Evolutionary conservation across 2,797 vertebrate species (phyloP).

Genomic region (Oreochromis mossambicus): DNA sequence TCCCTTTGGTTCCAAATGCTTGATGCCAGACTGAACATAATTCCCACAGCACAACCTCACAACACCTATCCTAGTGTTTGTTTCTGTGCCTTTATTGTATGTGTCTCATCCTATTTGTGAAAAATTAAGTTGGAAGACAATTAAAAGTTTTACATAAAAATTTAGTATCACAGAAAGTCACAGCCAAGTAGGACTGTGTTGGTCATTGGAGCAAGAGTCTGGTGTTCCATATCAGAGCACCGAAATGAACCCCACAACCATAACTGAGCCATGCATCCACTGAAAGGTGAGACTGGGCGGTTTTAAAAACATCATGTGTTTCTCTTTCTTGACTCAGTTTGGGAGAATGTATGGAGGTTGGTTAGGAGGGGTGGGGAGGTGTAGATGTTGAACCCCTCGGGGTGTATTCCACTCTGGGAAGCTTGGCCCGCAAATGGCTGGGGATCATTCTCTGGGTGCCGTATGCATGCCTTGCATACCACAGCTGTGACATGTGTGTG

Average conservation of each 20-base stretch:
- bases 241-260: constrained; percentile 14
- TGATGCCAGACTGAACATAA: background rate
- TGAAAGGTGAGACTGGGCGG: background rate
- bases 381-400: constrained; percentile 44
- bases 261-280: background rate
- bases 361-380: background rate
- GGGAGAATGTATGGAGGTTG: constrained; percentile 20
- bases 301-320: background rate
- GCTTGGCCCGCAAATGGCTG: constrained; percentile 55
- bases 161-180: background rate
- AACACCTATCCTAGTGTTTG: background rate
- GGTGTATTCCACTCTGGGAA: constrained; percentile 52
- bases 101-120: no score
- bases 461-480: constrained; percentile 76
- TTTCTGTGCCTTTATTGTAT: no score
- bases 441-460: constrained; percentile 66
- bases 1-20: rapidly evolving
- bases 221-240: constrained; percentile 29
- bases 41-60: background rate
- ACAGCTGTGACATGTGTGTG: constrained; percentile 51
- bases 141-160: background rate
- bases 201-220: background rate
- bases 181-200: background rate
- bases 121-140: no score
- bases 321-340: constrained; percentile 36